These are phyloP conservation scores for Agrochola lota DNA, from an alignment of 2,888 invertebrate genomes.

Conservation along the genomic window DNA sequence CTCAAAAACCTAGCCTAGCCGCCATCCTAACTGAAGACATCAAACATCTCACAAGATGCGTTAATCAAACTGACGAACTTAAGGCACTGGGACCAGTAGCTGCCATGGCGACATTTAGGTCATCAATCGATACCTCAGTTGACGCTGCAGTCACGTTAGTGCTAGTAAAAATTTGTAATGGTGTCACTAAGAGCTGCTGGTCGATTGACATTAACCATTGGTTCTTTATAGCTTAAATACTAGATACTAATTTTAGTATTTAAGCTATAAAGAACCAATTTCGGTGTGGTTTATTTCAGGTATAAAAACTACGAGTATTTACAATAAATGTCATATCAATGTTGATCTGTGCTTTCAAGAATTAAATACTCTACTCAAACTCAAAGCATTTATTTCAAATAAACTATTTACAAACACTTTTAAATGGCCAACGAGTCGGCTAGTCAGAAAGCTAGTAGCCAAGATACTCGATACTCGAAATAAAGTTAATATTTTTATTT, in stretches of 20 bases:
- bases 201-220: not conserved
- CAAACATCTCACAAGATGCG: constrained; percentile 26
- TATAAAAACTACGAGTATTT: not conserved
- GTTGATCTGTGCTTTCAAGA: not conserved
- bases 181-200: constrained; percentile 13
- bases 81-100: constrained; percentile 1
- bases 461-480: too few relatives aligned
- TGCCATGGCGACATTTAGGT: constrained; percentile 49
- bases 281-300: not conserved
- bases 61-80: constrained; percentile 31
- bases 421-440: too few relatives aligned
- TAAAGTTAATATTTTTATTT: too few relatives aligned
- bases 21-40: not conserved
- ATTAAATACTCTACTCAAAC: not conserved
- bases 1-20: not conserved
- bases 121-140: constrained; percentile 57
- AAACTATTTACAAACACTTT: not conserved
- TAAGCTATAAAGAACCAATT: too few relatives aligned
- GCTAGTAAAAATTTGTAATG: constrained; percentile 35
- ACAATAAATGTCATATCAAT: not conserved
- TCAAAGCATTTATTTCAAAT: not conserved
- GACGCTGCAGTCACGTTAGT: constrained; percentile 43
- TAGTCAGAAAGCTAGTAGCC: not conserved
- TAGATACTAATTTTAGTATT: too few relatives aligned
- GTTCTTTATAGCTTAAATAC: not conserved